phyloP scores from a whole-genome alignment of 2,113 vertebrate species.

The Neomonachus schauinslandi region DNA sequence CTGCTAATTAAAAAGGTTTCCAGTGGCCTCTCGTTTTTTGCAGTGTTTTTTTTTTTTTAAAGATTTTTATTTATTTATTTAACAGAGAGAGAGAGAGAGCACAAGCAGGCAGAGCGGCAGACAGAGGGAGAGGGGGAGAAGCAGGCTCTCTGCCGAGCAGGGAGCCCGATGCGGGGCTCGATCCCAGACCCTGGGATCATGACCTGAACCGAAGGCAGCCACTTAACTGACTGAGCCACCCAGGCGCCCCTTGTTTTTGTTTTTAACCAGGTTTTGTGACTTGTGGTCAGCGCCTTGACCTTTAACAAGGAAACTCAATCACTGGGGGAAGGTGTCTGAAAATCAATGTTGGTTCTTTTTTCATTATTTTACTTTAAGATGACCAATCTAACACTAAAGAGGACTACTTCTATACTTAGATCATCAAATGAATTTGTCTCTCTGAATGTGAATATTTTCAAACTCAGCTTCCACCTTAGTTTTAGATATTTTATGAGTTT shows the following conservation, averaged over 20 bases:
- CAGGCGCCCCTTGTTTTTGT: not conserved
- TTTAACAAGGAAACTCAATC: constrained; percentile 2
- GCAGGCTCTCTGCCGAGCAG: too few relatives aligned
- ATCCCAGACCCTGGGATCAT: too few relatives aligned
- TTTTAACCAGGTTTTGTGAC: constrained; percentile 19
- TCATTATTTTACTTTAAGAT: constrained; percentile 71
- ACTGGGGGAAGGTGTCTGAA: constrained; percentile 49
- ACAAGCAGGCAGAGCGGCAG: too few relatives aligned
- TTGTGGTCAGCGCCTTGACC: not conserved
- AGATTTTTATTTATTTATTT: too few relatives aligned
- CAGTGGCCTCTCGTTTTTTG: not conserved
- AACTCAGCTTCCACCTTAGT: constrained; percentile 20
- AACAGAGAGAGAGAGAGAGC: too few relatives aligned
- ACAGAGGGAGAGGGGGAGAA: too few relatives aligned
- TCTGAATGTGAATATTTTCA: constrained; percentile 30
- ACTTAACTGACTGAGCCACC: too few relatives aligned
- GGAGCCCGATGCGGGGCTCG: too few relatives aligned
- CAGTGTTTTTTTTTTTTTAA: not conserved
- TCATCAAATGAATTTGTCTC: not conserved
- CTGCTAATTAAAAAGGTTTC: not conserved
- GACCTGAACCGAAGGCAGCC: too few relatives aligned
- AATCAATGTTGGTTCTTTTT: constrained; percentile 66
- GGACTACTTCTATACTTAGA: not conserved
- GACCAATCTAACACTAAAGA: constrained; percentile 58
- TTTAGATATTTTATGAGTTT: constrained; percentile 15